Evolutionary conservation across 2,797 vertebrate species (phyloP), one percentile per base, ranked within the genome.

Genomic region (Micromesistius poutassou): DNA sequence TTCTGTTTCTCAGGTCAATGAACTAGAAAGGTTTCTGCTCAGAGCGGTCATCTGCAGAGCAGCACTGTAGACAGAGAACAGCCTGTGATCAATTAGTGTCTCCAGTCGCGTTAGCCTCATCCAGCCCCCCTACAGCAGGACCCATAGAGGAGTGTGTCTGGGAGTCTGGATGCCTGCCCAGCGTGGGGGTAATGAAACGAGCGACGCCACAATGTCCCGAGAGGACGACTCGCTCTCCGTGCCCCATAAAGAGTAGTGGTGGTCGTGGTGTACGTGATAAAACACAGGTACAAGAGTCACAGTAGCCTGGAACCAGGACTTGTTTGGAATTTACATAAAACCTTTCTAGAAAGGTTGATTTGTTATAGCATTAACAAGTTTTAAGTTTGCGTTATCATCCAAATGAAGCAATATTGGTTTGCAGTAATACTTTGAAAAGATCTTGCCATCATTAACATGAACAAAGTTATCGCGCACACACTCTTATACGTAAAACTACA

Each of bases 11-110:
- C 80, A 76, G 62, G 85, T 91, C 89, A 88, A 88, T 90, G 87
- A 82, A 50, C 78, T 0, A 68, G 66, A 78, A 79, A 89, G 10
- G 77, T 81, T 86, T 87, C 82, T 80, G 87, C 83, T 86, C 89
- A 84, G 82, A 62, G 55, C 6, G 55, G 22, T 19, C 55, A 1
- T 62, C 22, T 19, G 55, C 55, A 50, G 73, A 30, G 83, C 55
- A 82, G 79, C 81, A 80, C 38, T 76, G 80, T 79, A 87, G 89
- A 90, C 86, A 87, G 82, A 87, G 82, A 92, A 91, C 91, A 87
- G 86, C 78, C 87, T 68, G 62, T 68, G n/a, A 68, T 28, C 62
- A 68, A 28, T 68, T 28, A 28, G 62, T 68, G 62, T 28, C 22
- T 25, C 22, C 8, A 22, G 55, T 62, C 55, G n/a, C 55, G n/a